Conservation (phyloP, 2,888 invertebrate genomes). For the Drosophila macrospina region DNA sequence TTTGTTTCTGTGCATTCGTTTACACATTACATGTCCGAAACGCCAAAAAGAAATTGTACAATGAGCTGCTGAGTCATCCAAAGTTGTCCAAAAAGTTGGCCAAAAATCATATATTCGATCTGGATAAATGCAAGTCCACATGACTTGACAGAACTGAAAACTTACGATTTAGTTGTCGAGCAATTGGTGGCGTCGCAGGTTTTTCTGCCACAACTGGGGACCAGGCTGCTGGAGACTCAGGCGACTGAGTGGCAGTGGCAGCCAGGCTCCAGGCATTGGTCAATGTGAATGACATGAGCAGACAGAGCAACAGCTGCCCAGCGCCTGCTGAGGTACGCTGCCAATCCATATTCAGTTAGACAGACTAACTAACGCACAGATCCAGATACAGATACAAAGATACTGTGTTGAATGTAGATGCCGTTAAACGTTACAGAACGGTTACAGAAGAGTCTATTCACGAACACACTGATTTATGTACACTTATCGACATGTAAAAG, state of each 20-base stretch:
- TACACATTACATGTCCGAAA: slow-evolving; percentile 21
- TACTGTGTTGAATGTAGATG: slow-evolving; percentile 2
- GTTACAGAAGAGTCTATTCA: slow-evolving; percentile 22
- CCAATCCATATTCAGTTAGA: slow-evolving; percentile 60
- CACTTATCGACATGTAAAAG: slow-evolving; percentile 67
- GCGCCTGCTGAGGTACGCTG: slow-evolving; percentile 42
- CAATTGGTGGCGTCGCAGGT: slow-evolving; percentile 34
- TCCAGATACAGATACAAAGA: background rate
- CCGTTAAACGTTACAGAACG: slow-evolving; percentile 38
- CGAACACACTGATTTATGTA: slow-evolving; percentile 48
- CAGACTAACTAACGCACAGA: slow-evolving; percentile 17
- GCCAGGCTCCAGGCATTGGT: slow-evolving; percentile 68
- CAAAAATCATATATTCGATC: slow-evolving; percentile 14
- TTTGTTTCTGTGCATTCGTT: slow-evolving; percentile 32
- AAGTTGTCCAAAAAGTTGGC: background rate
- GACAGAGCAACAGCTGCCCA: slow-evolving; percentile 47
- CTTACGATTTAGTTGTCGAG: slow-evolving; percentile 71
- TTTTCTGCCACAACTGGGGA: slow-evolving; percentile 29
- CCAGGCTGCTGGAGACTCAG: slow-evolving; percentile 42
- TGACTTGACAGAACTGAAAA: slow-evolving; percentile 28
- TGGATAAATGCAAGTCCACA: slow-evolving; percentile 11
- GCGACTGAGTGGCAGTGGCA: slow-evolving; percentile 15
- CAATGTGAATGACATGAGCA: slow-evolving; percentile 50
- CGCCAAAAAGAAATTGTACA: slow-evolving; percentile 49
- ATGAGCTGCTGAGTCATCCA: slow-evolving; percentile 34